A percentile compares a stretch with the other conserved stretches of the same genome.
Evolutionary conservation across 2,113 vertebrate genomes (phyloP).

Genomic region (Crotalus helleri): DNA sequence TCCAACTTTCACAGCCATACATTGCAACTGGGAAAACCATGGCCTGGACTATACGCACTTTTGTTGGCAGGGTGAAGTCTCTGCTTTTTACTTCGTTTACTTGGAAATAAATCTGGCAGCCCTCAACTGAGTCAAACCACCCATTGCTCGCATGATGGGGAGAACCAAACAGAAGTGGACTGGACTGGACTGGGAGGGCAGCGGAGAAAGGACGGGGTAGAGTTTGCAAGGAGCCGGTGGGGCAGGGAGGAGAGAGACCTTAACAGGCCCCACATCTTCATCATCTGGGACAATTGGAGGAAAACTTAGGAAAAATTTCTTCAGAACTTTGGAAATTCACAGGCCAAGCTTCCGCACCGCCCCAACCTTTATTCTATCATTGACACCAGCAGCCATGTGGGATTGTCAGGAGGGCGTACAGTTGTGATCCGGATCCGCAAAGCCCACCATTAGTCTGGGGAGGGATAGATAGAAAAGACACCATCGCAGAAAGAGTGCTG

Average conservation of each 20-base stretch:
- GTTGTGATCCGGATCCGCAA: conserved; percentile 13
- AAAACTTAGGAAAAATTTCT: not conserved
- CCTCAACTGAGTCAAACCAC: not conserved
- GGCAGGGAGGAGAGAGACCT: too few relatives aligned
- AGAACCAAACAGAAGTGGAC: not conserved
- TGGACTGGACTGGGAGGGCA: not conserved
- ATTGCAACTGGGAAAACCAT: too few relatives aligned
- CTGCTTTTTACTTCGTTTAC: too few relatives aligned
- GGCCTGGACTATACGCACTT: too few relatives aligned
- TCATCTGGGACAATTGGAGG: too few relatives aligned
- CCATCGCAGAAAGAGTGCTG: conserved; percentile 4
- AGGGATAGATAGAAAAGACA: conserved; percentile 42
- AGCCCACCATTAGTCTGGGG: conserved; percentile 30
- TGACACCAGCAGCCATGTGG: conserved; percentile 12
- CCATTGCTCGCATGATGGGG: not conserved
- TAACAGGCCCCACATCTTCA: too few relatives aligned
- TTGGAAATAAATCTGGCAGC: not conserved
- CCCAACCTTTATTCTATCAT: not conserved
- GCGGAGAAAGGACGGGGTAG: not conserved
- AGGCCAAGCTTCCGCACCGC: not conserved
- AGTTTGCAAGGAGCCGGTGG: not conserved
- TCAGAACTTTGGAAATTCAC: not conserved
- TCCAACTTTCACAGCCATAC: too few relatives aligned
- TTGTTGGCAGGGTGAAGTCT: too few relatives aligned
- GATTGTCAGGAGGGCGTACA: not conserved